Evolutionary conservation across 2,797 vertebrate genomes (phyloP), one percentile per base, ranked within the genome.

Genomic region (Glyptemys insculpta): DNA sequence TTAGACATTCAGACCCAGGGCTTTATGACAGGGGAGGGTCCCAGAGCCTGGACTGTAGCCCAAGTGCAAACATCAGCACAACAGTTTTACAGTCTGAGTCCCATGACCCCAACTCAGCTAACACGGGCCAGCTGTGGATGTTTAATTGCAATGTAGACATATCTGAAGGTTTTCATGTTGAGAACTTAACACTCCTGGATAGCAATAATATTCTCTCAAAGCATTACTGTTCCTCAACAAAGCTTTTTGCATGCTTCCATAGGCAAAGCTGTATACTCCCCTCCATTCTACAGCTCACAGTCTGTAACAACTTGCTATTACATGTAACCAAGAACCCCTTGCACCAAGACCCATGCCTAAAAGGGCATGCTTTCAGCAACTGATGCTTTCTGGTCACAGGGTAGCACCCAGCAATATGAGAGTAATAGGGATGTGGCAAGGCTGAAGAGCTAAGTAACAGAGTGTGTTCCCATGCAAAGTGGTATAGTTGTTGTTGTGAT

Each of bases 281-380:
- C 41, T 81, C 52, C 81, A 82, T 53, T 62, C 47, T 65, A 52
- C 31, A 79, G 29, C 34, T 78, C 34, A 29, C 74, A 82, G 53
- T 81, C 84, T 62, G 34, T 56, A 94, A 12, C 19, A 29, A 23
- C 27, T 92, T 68, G 7, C 37, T 91, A 1, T 37, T 18, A 31
- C 53, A 50, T 50, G 57, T 72, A 68, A 8, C 34, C 34, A 68
- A 68, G 34, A 68, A 18, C 34, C 34, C 34, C 18, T 68, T n/a
- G 87, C 34, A 18, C 76, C 65, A 79, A 16, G 50, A 41, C 53
- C 62, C 11, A 0, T 65, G 1, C 21, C 54, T 59, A 53, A 74
- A 68, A n/a, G 72, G 54, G 50, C n/a, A 9, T 2, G 15, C 37
- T 62, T 0, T 0, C 65, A 44, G 37, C 52, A 79, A 37, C 21